Evolutionary conservation across 2,888 invertebrate genomes (phyloP), one percentile per base, ranked within the genome.

Genomic region (Agonopterix subpropinquella): DNA sequence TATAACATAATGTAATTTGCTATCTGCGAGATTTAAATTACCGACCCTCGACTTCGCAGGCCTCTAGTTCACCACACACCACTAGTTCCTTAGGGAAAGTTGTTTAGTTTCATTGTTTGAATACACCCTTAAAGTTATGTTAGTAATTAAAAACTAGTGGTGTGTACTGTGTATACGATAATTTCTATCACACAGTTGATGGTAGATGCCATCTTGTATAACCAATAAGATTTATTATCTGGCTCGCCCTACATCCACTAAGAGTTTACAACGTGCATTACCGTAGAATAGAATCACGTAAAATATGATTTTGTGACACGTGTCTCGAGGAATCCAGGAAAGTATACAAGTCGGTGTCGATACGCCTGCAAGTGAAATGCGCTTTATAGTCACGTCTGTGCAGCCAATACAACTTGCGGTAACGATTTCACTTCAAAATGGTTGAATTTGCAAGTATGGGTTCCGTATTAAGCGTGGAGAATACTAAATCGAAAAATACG

Each of bases 221-320:
- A 11, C 41, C n/a, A 41, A 11, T 41, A 41, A 41, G 11, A 41
- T 28, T 28, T 28, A 28, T 28, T 28, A 28, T 28, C 28, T 28
- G 28, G n/a, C 44, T 18, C n/a, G 43, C 10, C 47, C 13, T 43
- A 50, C 44, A 49, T 36, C 45, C 50, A 18, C 28, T 28, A 28
- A 28, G 28, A 28, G 28, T 28, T 46, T 44, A 49, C 39, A 28
- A 51, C 53, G 56, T 55, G 49, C 55, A 54, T 57, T 53, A 61
- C 66, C 53, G 59, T 61, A 67, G 72, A 80, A 80, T 79, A 69
- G 77, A 76, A 79, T 81, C 82, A 82, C 82, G 82, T 82, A 82
- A 79, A 81, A 82, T 82, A 82, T 82, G 79, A 80, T 80, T 81
- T 77, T 66, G 74, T 76, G 75, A 80, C 80, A 81, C 81, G 80